These are phyloP conservation scores for Ennomos quercinarius DNA, from an alignment of 2,888 invertebrate species.

Conservation along the genomic window DNA sequence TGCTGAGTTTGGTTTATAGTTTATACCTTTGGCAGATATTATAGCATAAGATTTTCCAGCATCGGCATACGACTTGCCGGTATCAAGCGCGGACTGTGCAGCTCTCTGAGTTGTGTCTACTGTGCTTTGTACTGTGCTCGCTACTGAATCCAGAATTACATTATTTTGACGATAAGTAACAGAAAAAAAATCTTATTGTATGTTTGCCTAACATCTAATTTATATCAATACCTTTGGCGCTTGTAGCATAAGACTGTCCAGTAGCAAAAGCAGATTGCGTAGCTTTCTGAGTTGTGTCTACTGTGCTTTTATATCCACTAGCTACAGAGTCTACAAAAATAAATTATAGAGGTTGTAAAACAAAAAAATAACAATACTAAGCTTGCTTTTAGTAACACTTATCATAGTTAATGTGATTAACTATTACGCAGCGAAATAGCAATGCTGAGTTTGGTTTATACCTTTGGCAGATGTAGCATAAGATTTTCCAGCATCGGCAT, in stretches of 20 bases:
- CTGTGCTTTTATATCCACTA: constrained; percentile 41
- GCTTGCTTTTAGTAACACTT: too few relatives aligned
- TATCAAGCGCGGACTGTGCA: constrained; percentile 58
- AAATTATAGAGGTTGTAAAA: too few relatives aligned
- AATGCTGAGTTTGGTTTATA: constrained; percentile 12
- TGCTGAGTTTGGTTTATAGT: too few relatives aligned
- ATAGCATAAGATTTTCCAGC: constrained; percentile 57
- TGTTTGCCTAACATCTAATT: too few relatives aligned
- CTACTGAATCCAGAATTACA: constrained; percentile 56
- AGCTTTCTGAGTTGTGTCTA: constrained; percentile 58
- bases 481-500: constrained; percentile 56
- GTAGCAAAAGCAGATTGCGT: constrained; percentile 55
- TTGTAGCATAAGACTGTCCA: constrained; percentile 52
- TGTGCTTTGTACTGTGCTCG: constrained; percentile 56
- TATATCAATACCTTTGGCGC: constrained; percentile 52
- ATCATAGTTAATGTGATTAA: too few relatives aligned
- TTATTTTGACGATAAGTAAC: not conserved
- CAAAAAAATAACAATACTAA: too few relatives aligned
- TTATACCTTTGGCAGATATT: constrained; percentile 53
- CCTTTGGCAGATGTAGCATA: constrained; percentile 59
- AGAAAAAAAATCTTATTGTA: constrained; percentile 22
- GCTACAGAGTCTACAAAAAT: too few relatives aligned
- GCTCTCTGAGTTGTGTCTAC: constrained; percentile 60
- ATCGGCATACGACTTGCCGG: constrained; percentile 56
- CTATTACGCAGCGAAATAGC: too few relatives aligned